Base-by-base conservation (phyloP, 2,113 vertebrate species). In the Protobothrops flavoviridis region DNA sequence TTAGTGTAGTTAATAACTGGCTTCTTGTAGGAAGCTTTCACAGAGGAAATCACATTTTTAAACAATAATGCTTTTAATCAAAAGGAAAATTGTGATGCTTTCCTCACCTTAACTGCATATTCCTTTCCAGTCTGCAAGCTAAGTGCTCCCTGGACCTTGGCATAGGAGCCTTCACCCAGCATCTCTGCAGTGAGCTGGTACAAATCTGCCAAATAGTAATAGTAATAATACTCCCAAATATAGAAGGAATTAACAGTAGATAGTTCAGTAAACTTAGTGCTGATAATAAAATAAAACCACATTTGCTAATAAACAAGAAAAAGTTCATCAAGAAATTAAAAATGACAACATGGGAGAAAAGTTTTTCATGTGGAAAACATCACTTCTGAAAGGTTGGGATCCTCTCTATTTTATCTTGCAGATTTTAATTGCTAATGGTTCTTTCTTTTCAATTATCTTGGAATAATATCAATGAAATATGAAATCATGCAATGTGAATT, bases 121-220 rank as follows among this genome's bases (percentile, higher is more conserved):
- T 99, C 99, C 45, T 98, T 98, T 92, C 99, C 99, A 93, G 98
- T 99, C 91, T 99, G 99, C 92, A 99, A 97, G 94, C 98, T 99
- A 95, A 99, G 96, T 85, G 99, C 99, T 95, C 99, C 98, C 96
- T 99, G 99, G 94, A 99, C 99, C 97, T 98, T 99, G 94, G 99
- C 99, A 95, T 98, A 98, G 11, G 99, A 98, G 56, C 99, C 99
- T 94, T 99, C 98, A 93, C 99, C 99, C 89, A 99, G 98, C 69
- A 99, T 96, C 96, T 99, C 99, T 57, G 99, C 98, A 13, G 99
- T 99, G 96, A 99, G 96, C 95, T 98, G 99, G 97, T 99, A 99
- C 86, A 98, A 96, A 95, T 99, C 99, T 99, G 96, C 64, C 92
- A 92, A 81, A 43, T 43, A 81, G 39, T 21, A 81, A 81, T 81